These are phyloP conservation scores for Xiphorhynchus elegans DNA, from an alignment of 2,113 vertebrate genomes.

Conservation along the genomic window DNA sequence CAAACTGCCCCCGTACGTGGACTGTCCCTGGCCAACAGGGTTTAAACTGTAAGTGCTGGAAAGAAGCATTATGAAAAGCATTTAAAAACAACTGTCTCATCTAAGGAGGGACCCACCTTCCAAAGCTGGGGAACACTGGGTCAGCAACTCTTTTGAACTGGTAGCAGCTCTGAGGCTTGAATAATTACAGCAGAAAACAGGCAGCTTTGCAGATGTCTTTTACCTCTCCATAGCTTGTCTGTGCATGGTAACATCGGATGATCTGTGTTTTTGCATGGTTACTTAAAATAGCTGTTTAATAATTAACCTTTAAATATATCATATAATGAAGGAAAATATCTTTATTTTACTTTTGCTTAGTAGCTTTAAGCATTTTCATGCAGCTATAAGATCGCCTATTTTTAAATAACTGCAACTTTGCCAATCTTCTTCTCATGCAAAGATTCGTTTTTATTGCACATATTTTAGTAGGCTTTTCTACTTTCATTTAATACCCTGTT, in stretches of 20 bases:
- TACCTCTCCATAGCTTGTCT: not conserved
- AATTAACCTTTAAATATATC: not conserved
- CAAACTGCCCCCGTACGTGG: not conserved
- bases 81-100: not conserved
- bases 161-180: not conserved
- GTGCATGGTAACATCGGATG: not conserved
- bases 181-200: not conserved
- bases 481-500: not conserved
- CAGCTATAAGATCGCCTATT: not conserved
- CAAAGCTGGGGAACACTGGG: not conserved
- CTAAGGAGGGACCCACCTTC: not conserved
- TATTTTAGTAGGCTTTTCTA: not conserved
- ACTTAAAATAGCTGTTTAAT: not conserved
- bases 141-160: accelerated
- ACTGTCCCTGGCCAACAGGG: not conserved
- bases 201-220: not conserved
- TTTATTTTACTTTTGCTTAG: not conserved
- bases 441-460: not conserved
- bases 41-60: not conserved
- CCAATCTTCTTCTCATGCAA: not conserved
- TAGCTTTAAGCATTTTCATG: not conserved
- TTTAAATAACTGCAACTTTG: not conserved
- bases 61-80: not conserved
- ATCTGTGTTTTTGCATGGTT: not conserved
- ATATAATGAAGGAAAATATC: not conserved